A percentile compares a stretch with the other conserved stretches of the same genome.
Conservation (phyloP, 2,888 invertebrate species). For the Sesia bembeciformis region DNA sequence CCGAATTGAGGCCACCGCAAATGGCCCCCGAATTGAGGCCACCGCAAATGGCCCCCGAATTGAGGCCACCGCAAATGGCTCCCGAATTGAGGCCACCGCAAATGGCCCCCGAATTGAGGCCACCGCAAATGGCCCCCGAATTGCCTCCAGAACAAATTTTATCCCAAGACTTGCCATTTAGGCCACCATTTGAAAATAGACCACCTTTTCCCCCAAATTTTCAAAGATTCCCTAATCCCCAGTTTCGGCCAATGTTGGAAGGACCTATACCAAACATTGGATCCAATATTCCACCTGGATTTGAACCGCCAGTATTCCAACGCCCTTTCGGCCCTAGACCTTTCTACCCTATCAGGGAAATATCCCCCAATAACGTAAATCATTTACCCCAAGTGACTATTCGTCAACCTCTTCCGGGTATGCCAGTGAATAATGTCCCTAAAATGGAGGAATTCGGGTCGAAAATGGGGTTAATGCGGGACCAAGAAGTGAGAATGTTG, state of each 20-base stretch:
- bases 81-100: background rate
- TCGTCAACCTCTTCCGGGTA: constrained; percentile 28
- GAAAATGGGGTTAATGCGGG: constrained; percentile 12
- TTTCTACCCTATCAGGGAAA: constrained; percentile 35
- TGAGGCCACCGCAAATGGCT: constrained; percentile 16
- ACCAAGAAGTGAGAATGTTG: constrained; percentile 57
- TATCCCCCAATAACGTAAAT: constrained; percentile 26
- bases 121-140: constrained; percentile 21
- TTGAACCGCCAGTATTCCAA: constrained; percentile 34
- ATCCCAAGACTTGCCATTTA: constrained; percentile 19
- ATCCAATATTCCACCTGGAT: constrained; percentile 18
- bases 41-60: constrained; percentile 21
- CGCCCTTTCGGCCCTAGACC: constrained; percentile 23
- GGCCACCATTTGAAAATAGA: constrained; percentile 19
- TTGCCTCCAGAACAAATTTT: constrained; percentile 29
- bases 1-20: constrained; percentile 1
- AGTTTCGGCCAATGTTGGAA: constrained; percentile 27
- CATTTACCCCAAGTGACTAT: constrained; percentile 52
- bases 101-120: constrained; percentile 1
- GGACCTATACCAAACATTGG: constrained; percentile 17
- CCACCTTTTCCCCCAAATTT: constrained; percentile 17
- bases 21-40: constrained; percentile 2
- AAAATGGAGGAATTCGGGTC: constrained; percentile 11
- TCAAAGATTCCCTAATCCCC: constrained; percentile 14
- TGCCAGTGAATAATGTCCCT: constrained; percentile 4